These are phyloP conservation scores for Hermaeophaga mercurialis DNA, from an alignment of 2,888 invertebrate species.

Conservation along the genomic window DNA sequence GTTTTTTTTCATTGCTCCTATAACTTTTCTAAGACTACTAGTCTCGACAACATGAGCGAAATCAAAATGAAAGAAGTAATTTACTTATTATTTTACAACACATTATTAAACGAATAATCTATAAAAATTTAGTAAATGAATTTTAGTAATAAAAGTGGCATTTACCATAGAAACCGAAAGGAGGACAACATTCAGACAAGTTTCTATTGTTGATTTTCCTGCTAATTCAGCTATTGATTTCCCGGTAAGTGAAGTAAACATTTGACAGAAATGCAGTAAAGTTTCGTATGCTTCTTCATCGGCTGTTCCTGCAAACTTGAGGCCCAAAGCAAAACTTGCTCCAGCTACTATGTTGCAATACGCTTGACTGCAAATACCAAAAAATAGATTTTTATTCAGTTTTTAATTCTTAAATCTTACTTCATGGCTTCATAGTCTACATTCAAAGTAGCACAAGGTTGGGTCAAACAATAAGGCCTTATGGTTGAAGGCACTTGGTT, in stretches of 20 bases:
- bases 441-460: constrained; percentile 67
- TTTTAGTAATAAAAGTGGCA: not conserved
- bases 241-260: constrained; percentile 70
- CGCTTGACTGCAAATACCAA: constrained; percentile 73
- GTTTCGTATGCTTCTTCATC: constrained; percentile 80
- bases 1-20: too few relatives aligned
- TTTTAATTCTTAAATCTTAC: constrained; percentile 67
- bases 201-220: constrained; percentile 88
- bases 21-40: too few relatives aligned
- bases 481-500: constrained; percentile 79
- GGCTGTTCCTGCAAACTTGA: constrained; percentile 93
- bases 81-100: too few relatives aligned
- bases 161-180: constrained; percentile 78
- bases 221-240: constrained; percentile 84
- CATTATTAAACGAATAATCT: too few relatives aligned
- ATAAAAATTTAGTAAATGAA: not conserved
- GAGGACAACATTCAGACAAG: constrained; percentile 82
- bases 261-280: constrained; percentile 73
- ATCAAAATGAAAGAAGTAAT: too few relatives aligned
- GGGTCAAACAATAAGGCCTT: constrained; percentile 77
- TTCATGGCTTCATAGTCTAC: constrained; percentile 94
- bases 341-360: constrained; percentile 96
- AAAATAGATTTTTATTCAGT: too few relatives aligned
- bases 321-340: constrained; percentile 89
- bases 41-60: too few relatives aligned